Evolutionary conservation across 2,888 invertebrate species (phyloP), one percentile per base, ranked within the genome.

Genomic region (Entomobrya multifasciata): DNA sequence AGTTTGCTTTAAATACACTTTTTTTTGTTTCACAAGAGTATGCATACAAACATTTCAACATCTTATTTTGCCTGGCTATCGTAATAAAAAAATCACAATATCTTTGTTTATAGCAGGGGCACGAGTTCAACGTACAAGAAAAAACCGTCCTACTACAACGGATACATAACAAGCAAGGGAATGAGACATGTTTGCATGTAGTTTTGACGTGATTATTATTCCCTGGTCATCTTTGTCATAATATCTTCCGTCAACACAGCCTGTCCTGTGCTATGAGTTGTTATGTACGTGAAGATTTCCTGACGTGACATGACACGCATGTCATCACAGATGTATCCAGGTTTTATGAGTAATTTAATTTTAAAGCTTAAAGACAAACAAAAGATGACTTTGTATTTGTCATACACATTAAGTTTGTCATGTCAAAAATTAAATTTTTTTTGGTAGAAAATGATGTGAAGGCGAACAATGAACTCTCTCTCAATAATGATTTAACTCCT

Each of bases 51-150:
- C 13, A 49, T 49, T 67, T 20, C 36, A 62, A 8, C 27, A 36
- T 49, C n/a, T 49, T 49, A 49, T 11, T 44, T 36, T 22, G 47
- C 20, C 70, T 70, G 22, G 15, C 41, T 67, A 0, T 13, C 30
- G 72, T 30, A 72, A 72, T 67, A 44, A 72, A 72, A 36, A 36
- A 36, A 36, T n/a, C 4, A 49, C 49, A 8, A 72, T 27, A 72
- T 49, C 49, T 72, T 25, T 49, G 27, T 72, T 72, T 72, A 52
- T 72, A 49, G 25, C 72, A 72, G 72, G 72, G 6, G 27, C 72
- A 25, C 25, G 10, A n/a, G 49, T 27, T 72, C 49, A 30, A n/a
- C 3, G 52, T 52, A 17, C n/a, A 65, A 41, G 17, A 55, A n/a
- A 65, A 22, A 17, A 65, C 65, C 5, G 49, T 15, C 13, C 3